Evolutionary conservation across 2,888 invertebrate species (phyloP), one percentile per base, ranked within the genome.

Genomic region (Elmis aenea): DNA sequence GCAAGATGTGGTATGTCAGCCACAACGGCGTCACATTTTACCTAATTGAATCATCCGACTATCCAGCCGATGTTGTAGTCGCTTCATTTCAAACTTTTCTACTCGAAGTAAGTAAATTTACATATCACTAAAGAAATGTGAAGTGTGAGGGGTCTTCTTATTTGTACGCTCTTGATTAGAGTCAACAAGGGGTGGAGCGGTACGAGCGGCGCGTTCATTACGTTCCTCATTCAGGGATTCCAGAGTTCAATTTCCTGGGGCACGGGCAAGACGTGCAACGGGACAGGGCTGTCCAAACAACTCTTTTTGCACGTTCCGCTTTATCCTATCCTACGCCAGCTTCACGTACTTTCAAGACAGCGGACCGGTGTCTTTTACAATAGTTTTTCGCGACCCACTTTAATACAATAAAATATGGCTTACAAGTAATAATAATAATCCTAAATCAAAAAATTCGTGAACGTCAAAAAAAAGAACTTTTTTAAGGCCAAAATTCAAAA

Each of bases 211-310:
- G 53, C 54, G 51, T 57, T 57, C 58, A 58, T 59, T 58, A 57
- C 55, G 54, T 38, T 44, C 44, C 48, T 51, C 54, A 52, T 57
- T 57, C 54, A 49, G 32, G 38, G 47, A 46, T 52, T 51, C 51
- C 49, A 48, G 43, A 52, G 51, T 58, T 56, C 57, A 56, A 60
- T 58, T 58, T 59, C 57, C 58, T 58, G 55, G 46, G 49, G 45
- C 51, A 48, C 38, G 42, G 41, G 38, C 39, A 42, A 46, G 42
- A 45, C 42, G 48, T 38, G 45, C 37, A 38, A 43, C 32, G 40
- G 46, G 34, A 32, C 33, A 34, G 40, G 41, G 36, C 26, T 36
- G 33, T n/a, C 30, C 32, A 36, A 35, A 39, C 32, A 18, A 13
- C 24, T 8, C 14, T 42, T 34, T 33, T 31, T 22, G 21, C 28